Conservation (phyloP, 2,113 vertebrate genomes). For the Seriola quinqueradiata region DNA sequence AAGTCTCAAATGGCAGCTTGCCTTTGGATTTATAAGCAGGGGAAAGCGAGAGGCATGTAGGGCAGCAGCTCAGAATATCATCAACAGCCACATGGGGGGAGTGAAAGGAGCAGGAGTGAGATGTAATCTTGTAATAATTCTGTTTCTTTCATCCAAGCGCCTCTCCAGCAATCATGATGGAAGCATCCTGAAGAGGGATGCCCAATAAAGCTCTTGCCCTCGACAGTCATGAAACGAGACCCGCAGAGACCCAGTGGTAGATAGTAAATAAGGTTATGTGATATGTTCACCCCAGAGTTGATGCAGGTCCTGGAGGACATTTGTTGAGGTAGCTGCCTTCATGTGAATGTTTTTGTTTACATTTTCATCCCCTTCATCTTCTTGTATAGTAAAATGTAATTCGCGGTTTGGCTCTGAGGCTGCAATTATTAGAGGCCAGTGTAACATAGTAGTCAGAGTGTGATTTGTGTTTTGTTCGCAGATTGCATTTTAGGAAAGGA, state of each 20-base stretch:
- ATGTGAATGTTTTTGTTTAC: conserved; percentile 2
- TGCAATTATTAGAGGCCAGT: neutral
- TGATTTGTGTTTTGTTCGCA: conserved; percentile 11
- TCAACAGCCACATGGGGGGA: conserved; percentile 33
- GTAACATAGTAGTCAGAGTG: neutral
- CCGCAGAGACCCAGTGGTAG: conserved; percentile 10
- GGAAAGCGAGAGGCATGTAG: conserved; percentile 40
- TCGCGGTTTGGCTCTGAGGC: neutral
- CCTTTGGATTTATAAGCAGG: conserved; percentile 50
- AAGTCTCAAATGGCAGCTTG: conserved; percentile 43
- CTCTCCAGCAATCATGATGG: conserved; percentile 45
- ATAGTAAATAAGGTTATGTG: conserved; percentile 54
- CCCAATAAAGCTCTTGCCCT: conserved; percentile 58
- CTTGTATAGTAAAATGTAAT: neutral
- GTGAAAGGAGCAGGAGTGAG: conserved; percentile 42
- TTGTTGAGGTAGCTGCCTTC: neutral
- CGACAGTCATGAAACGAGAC: conserved; percentile 34
- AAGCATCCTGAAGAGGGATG: conserved; percentile 46
- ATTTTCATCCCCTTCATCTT: neutral
- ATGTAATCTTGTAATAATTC: conserved; percentile 70
- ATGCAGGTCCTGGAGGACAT: neutral
- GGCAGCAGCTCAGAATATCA: conserved; percentile 58
- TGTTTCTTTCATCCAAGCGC: conserved; percentile 21
- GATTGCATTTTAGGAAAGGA: neutral
- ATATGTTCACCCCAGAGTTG: conserved; percentile 12